Evolutionary conservation across 2,113 vertebrate species (phyloP).

Genomic region (Calonectris borealis): DNA sequence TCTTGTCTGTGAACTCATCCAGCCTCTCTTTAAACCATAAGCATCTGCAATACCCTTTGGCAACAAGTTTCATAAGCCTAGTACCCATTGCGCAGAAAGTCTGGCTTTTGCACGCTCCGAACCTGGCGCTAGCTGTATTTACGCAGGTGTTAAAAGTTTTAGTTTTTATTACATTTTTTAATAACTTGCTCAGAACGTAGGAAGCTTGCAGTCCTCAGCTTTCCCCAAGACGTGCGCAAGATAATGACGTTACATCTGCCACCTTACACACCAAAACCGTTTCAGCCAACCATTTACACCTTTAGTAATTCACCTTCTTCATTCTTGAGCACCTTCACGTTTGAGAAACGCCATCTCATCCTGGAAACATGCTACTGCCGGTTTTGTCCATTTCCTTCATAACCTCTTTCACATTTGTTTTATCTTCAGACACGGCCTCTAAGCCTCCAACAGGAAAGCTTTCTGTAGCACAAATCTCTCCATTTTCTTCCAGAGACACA

Average conservation of each 20-base stretch:
- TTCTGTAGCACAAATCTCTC: background rate
- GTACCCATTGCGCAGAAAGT: background rate
- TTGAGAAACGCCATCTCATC: background rate
- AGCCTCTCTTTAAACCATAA: background rate
- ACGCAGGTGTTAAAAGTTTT: constrained; percentile 11
- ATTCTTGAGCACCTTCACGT: background rate
- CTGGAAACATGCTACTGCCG: fast-evolving
- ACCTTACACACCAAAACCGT: background rate
- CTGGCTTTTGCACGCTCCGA: background rate
- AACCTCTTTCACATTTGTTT: background rate
- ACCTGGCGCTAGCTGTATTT: background rate
- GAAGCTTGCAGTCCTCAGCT: background rate
- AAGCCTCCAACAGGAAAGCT: background rate
- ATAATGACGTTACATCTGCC: background rate
- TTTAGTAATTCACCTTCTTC: background rate
- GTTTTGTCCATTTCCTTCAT: background rate
- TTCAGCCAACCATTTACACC: background rate
- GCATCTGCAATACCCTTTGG: background rate
- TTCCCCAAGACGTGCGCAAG: background rate
- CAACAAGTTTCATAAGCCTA: background rate
- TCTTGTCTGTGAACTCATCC: background rate
- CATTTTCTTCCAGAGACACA: background rate
- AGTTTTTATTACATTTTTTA: background rate
- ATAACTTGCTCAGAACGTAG: background rate
- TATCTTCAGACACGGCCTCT: background rate